Percentiles rank a stretch among this genome's conserved stretches.
Conservation (phyloP, 1,140 invertebrate genomes). For the Microplitis mediator region DNA sequence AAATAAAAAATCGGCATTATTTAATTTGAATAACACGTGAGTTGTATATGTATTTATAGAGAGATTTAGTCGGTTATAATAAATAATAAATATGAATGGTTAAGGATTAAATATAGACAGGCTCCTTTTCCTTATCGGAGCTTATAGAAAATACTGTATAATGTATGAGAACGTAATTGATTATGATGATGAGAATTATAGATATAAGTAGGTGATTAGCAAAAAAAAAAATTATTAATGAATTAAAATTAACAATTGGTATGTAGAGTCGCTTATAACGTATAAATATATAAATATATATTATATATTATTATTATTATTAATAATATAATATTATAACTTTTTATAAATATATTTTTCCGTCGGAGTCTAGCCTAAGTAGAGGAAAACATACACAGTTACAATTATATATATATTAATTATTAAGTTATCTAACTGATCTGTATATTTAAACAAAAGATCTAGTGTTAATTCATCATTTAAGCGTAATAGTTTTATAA, state of each 20-base stretch:
- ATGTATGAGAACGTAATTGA: conserved; percentile 34
- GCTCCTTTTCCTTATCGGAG: conserved; percentile 22
- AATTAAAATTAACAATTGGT: conserved; percentile 27
- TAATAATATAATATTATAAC: conserved; percentile 57
- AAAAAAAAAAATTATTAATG: conserved; percentile 9
- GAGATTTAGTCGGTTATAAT: conserved; percentile 42
- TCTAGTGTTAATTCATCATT: conserved; percentile 56
- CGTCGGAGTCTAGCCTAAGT: conserved; percentile 63
- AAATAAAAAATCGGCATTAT: conserved; percentile 30
- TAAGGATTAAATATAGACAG: conserved; percentile 9
- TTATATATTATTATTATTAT: conserved; percentile 26
- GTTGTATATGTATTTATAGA: conserved; percentile 41
- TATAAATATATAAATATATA: conserved; percentile 37
- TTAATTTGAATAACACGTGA: conserved; percentile 42
- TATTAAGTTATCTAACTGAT: conserved; percentile 40
- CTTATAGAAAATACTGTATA: conserved; percentile 22
- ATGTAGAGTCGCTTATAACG: conserved; percentile 58
- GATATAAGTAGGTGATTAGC: conserved; percentile 56
- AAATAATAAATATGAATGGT: conserved; percentile 37
- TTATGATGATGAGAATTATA: conserved; percentile 43
- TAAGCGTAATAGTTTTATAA: conserved; percentile 53
- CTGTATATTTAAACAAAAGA: conserved; percentile 33
- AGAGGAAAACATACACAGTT: conserved; percentile 55
- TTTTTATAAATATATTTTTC: conserved; percentile 65
- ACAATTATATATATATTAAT: conserved; percentile 59